phyloP scores from a whole-genome alignment of 2,113 vertebrate species.

The Andinoacara biseriatus region DNA sequence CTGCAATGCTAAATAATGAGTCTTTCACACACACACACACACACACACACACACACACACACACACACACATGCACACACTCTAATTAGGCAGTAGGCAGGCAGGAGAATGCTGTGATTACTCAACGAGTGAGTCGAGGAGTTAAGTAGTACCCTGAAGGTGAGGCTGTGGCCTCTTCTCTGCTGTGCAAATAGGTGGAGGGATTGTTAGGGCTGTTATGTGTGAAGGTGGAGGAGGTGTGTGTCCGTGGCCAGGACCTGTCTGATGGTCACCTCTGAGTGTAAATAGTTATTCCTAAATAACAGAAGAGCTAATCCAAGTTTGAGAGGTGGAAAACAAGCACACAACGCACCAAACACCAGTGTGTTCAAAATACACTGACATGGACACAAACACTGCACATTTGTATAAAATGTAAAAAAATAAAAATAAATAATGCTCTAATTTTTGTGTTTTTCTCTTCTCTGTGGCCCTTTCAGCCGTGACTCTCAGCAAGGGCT shows the following conservation, averaged over 20 bases:
- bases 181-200: constrained; percentile 77
- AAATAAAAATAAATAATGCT: background rate
- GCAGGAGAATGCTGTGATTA: constrained; percentile 79
- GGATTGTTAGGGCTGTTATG: constrained; percentile 71
- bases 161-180: constrained; percentile 70
- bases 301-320: constrained; percentile 56
- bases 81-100: constrained; percentile 73
- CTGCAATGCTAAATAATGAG: constrained; percentile 70
- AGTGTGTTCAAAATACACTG: background rate
- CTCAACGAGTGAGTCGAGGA: constrained; percentile 71
- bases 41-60: constrained; percentile 20
- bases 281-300: constrained; percentile 74
- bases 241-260: constrained; percentile 63
- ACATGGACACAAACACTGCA: rapidly evolving
- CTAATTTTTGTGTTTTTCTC: background rate
- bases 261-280: constrained; percentile 69
- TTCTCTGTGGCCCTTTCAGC: background rate
- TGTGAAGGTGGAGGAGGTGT: constrained; percentile 32
- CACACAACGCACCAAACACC: constrained; percentile 17
- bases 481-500: background rate
- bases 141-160: constrained; percentile 77
- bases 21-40: constrained; percentile 21
- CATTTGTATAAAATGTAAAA: background rate
- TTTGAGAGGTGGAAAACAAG: constrained; percentile 48
- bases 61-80: constrained; percentile 28